Conservation (phyloP, 23 tunicate genomes). For the Styela clava region DNA sequence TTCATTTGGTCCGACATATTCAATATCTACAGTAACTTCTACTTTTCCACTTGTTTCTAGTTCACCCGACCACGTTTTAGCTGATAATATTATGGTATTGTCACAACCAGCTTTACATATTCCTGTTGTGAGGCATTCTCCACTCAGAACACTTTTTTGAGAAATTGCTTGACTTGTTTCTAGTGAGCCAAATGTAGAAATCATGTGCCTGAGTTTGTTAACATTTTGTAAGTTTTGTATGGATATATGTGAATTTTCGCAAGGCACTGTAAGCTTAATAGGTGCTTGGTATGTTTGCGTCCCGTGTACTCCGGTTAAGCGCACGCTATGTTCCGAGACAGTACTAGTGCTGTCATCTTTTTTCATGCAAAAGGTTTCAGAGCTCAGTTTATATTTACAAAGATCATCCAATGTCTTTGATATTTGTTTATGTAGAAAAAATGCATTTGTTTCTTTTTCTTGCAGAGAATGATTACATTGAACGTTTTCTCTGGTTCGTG, state of each 20-base stretch:
- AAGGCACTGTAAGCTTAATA: conserved; percentile 8
- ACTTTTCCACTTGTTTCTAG: conserved; percentile 34
- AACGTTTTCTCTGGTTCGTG: neutral
- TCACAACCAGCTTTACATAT: conserved; percentile 27
- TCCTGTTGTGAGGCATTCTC: conserved; percentile 26
- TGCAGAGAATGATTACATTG: no score
- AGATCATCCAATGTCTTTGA: conserved; percentile 17
- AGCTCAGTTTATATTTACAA: conserved; percentile 2
- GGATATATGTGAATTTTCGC: conserved; percentile 32
- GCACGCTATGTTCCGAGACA: neutral
- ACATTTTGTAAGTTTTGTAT: neutral
- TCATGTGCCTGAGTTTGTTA: conserved; percentile 2
- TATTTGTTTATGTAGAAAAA: conserved; percentile 21
- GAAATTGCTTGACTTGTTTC: conserved; percentile 29
- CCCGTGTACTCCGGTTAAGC: neutral
- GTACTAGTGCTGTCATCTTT: neutral
- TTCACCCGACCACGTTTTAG: conserved; percentile 30
- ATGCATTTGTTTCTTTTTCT: neutral
- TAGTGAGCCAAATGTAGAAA: conserved; percentile 20
- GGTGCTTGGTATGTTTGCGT: neutral
- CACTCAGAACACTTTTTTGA: conserved; percentile 32
- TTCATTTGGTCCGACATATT: conserved; percentile 9
- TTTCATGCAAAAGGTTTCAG: neutral
- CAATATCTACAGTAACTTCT: neutral
- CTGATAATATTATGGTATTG: conserved; percentile 22